Conservation (phyloP, 2,797 vertebrate species). For the Spinibarbus caldwelli region DNA sequence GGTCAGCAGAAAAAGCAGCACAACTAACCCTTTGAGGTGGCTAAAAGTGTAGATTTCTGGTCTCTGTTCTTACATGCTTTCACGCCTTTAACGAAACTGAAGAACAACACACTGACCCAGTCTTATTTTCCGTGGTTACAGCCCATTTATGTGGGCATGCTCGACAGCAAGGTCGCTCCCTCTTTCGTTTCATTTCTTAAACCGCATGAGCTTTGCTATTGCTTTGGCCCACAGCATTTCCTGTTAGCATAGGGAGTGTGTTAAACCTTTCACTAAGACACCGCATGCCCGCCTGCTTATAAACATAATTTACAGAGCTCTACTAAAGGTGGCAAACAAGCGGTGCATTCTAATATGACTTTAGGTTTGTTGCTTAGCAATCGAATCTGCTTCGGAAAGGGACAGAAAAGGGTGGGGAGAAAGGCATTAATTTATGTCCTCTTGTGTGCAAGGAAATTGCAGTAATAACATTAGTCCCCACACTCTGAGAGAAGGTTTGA, state of each 20-base stretch:
- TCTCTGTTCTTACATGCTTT: conserved; percentile 12
- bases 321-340: conserved; percentile 89
- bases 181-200: conserved; percentile 49
- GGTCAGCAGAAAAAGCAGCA: neutral
- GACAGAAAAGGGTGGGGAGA: conserved; percentile 46
- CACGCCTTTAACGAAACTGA: neutral
- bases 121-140: conserved; percentile 19
- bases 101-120: neutral
- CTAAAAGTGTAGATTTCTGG: neutral
- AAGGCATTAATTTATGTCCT: conserved; percentile 70
- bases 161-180: conserved; percentile 46
- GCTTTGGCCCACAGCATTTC: conserved; percentile 57
- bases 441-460: conserved; percentile 72
- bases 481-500: conserved; percentile 72
- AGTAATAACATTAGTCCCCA: conserved; percentile 78
- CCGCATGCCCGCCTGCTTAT: conserved; percentile 77
- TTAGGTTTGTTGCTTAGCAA: conserved; percentile 85
- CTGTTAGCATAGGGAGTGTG: conserved; percentile 68
- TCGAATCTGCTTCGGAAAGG: conserved; percentile 75
- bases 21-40: neutral
- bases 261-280: conserved; percentile 69
- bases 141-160: conserved; percentile 31
- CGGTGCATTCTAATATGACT: conserved; percentile 86
- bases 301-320: conserved; percentile 86
- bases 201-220: conserved; percentile 50